phyloP scores from a whole-genome alignment of 2,113 vertebrate species.

The Choloepus hoffmanni region DNA sequence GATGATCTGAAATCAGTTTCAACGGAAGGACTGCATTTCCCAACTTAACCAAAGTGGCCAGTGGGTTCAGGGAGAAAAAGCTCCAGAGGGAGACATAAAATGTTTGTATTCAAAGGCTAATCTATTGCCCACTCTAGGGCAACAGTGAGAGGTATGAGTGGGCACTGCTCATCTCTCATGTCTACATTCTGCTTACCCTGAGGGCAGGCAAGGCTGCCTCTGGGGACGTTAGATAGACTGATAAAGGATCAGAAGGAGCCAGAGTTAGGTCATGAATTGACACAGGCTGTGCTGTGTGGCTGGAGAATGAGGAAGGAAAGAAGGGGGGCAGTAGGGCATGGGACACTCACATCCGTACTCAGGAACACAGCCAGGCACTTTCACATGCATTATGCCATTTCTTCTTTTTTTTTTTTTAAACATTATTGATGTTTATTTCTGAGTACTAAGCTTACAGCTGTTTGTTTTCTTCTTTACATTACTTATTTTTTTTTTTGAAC shows the following conservation, averaged over 20 bases:
- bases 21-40: background rate
- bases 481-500: too few species aligned
- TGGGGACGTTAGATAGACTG: background rate
- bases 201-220: background rate
- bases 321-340: background rate
- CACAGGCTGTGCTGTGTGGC: background rate
- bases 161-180: background rate
- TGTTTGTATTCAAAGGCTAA: constrained; percentile 43
- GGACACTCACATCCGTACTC: background rate
- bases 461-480: too few species aligned
- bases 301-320: background rate
- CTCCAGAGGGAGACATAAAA: constrained; percentile 57
- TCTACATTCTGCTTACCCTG: background rate
- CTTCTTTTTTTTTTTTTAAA: background rate
- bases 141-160: background rate
- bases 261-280: constrained; percentile 6
- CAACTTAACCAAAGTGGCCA: background rate
- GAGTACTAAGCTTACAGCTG: too few species aligned
- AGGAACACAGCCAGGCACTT: background rate
- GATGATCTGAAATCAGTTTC: background rate
- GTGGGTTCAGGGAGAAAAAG: background rate
- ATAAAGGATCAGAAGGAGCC: background rate
- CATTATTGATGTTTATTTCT: too few species aligned
- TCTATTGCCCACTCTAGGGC: background rate
- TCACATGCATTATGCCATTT: background rate